Evolutionary conservation across 2,888 invertebrate species (phyloP).

Genomic region (Parochlus steinenii): DNA sequence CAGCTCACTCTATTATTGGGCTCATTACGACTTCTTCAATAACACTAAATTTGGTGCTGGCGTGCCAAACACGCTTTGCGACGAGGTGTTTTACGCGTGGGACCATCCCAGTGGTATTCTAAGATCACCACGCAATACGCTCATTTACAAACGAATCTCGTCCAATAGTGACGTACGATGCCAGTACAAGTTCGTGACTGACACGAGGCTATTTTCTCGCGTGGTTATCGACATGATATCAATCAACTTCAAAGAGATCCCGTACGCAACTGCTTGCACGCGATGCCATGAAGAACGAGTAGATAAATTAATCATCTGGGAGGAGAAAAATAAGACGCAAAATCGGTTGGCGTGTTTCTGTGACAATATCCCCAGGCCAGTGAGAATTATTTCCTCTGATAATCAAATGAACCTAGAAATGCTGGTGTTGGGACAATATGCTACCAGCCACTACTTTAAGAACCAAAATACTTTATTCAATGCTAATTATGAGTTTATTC

Average conservation of each 20-base stretch:
- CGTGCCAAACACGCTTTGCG: constrained; percentile 64
- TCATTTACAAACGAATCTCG: constrained; percentile 67
- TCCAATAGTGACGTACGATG: constrained; percentile 62
- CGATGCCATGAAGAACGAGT: constrained; percentile 75
- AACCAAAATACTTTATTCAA: constrained; percentile 69
- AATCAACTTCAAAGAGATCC: constrained; percentile 72
- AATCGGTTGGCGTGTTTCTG: constrained; percentile 61
- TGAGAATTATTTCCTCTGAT: constrained; percentile 58
- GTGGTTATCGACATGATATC: constrained; percentile 60
- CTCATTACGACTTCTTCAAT: constrained; percentile 87
- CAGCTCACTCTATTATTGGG: constrained; percentile 89
- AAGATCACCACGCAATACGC: constrained; percentile 68
- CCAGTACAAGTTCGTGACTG: constrained; percentile 68
- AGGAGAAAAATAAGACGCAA: constrained; percentile 49
- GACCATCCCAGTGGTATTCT: constrained; percentile 56
- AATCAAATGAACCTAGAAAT: constrained; percentile 68
- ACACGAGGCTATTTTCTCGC: constrained; percentile 62
- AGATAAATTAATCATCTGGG: constrained; percentile 68
- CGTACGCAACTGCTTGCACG: constrained; percentile 64
- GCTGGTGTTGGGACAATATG: constrained; percentile 68
- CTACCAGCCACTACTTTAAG: constrained; percentile 76
- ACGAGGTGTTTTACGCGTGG: constrained; percentile 79
- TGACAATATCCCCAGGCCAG: constrained; percentile 41
- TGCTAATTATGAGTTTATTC: constrained; percentile 76
- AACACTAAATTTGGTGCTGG: constrained; percentile 74